Evolutionary conservation across 2,888 invertebrate species (phyloP).

Genomic region (Resseliella maxima): DNA sequence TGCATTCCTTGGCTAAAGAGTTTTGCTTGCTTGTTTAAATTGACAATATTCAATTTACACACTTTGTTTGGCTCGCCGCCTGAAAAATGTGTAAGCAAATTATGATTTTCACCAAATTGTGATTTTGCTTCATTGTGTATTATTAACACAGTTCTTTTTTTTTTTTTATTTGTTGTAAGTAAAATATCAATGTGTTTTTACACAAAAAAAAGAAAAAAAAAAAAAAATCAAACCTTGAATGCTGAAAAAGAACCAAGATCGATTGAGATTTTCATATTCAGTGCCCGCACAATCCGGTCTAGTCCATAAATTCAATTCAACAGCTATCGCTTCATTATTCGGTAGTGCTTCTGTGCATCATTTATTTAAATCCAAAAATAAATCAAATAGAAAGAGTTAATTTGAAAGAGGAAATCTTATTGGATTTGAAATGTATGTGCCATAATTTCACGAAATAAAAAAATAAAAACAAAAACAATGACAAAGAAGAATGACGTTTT

Average conservation of each 20-base stretch:
- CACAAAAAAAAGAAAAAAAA: slow-evolving; percentile 31
- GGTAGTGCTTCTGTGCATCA: slow-evolving; percentile 22
- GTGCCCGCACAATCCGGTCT: slow-evolving; percentile 89
- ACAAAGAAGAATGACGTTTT: slow-evolving; percentile 12
- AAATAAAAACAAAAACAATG: not conserved
- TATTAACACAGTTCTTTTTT: slow-evolving; percentile 16
- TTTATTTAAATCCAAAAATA: not conserved
- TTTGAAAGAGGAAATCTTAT: not conserved
- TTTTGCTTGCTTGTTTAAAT: slow-evolving; percentile 89
- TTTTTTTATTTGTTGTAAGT: slow-evolving; percentile 11
- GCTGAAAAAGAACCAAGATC: slow-evolving; percentile 94
- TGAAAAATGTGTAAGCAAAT: slow-evolving; percentile 60
- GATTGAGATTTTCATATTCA: slow-evolving; percentile 87
- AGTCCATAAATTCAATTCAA: slow-evolving; percentile 92
- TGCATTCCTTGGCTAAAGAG: slow-evolving; percentile 93
- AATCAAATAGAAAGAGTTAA: not conserved
- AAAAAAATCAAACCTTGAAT: slow-evolving; percentile 69
- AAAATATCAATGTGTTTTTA: not conserved
- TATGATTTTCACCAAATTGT: not conserved
- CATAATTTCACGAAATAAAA: not conserved
- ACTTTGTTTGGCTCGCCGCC: slow-evolving; percentile 70
- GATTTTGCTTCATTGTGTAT: too few species aligned
- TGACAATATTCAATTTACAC: slow-evolving; percentile 85
- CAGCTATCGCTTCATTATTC: slow-evolving; percentile 65
- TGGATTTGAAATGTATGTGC: not conserved